phyloP scores from a whole-genome alignment of 2,113 vertebrate genomes.

The Protobothrops mucrosquamatus region DNA sequence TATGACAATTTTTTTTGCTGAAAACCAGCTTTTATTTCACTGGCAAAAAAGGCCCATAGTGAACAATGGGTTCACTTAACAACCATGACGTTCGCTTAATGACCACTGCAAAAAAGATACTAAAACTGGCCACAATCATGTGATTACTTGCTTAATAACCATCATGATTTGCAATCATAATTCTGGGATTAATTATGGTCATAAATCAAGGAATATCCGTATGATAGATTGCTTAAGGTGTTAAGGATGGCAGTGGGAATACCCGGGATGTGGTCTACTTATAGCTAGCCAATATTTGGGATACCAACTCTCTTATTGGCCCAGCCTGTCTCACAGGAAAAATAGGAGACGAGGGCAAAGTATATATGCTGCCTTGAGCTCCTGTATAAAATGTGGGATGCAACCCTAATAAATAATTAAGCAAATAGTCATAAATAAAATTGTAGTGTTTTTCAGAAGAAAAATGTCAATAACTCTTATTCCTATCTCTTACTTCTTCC shows the following conservation, averaged over 20 bases:
- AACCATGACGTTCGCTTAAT: not conserved
- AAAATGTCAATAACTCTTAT: not conserved
- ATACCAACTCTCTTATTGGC: not conserved
- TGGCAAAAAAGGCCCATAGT: not conserved
- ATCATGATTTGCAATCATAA: not conserved
- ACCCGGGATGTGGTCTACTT: not conserved
- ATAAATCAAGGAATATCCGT: not conserved
- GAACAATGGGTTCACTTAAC: not conserved
- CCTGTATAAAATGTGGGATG: not conserved
- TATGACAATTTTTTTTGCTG: too few species aligned
- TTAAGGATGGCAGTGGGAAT: not conserved
- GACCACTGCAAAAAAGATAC: not conserved
- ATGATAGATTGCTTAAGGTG: not conserved
- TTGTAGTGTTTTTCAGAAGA: not conserved
- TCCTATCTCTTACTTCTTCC: not conserved
- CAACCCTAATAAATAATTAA: not conserved
- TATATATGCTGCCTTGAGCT: not conserved
- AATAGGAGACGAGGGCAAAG: not conserved
- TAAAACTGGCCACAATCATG: not conserved
- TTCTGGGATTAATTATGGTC: not conserved
- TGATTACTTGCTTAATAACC: not conserved
- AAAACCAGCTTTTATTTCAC: not conserved
- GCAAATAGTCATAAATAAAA: not conserved
- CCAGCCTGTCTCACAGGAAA: not conserved
- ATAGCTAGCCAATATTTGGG: not conserved